Percentiles rank a stretch among this genome's conserved stretches.
phyloP scores from a whole-genome alignment of 2,113 vertebrate species.

The Indicator maculatus region DNA sequence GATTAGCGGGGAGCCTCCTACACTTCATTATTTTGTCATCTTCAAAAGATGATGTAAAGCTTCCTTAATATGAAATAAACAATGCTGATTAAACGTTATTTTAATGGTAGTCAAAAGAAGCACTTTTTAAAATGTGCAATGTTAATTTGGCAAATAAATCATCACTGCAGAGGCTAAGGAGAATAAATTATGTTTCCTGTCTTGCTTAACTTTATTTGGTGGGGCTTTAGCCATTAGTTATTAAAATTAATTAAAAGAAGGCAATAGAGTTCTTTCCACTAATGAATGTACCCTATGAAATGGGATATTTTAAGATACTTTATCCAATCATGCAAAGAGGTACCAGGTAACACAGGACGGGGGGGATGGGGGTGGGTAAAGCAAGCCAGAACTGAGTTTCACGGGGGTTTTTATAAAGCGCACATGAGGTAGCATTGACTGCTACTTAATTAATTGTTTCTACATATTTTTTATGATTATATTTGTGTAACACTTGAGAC shows the following conservation, averaged over 20 bases:
- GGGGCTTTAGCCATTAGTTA: not conserved
- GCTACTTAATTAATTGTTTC: not conserved
- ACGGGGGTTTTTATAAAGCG: not conserved
- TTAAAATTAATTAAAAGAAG: not conserved
- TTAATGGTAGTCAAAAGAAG: not conserved
- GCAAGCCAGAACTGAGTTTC: not conserved
- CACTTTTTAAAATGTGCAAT: not conserved
- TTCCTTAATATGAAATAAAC: not conserved
- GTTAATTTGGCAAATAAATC: not conserved
- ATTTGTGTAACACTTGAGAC: not conserved
- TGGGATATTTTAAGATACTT: not conserved
- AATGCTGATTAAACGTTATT: not conserved
- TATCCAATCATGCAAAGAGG: not conserved
- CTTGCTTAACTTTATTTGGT: not conserved
- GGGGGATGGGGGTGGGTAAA: not conserved
- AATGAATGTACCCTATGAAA: conserved; percentile 25
- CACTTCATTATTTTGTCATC: not conserved
- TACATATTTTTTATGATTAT: not conserved
- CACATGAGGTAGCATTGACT: conserved; percentile 9
- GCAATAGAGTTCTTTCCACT: not conserved
- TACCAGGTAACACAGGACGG: not conserved
- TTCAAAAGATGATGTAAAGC: not conserved
- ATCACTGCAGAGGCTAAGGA: not conserved
- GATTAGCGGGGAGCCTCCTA: not conserved
- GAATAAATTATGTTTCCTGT: not conserved